phyloP scores from a whole-genome alignment of 2,797 vertebrate genomes.

The Distichodus sexfasciatus region DNA sequence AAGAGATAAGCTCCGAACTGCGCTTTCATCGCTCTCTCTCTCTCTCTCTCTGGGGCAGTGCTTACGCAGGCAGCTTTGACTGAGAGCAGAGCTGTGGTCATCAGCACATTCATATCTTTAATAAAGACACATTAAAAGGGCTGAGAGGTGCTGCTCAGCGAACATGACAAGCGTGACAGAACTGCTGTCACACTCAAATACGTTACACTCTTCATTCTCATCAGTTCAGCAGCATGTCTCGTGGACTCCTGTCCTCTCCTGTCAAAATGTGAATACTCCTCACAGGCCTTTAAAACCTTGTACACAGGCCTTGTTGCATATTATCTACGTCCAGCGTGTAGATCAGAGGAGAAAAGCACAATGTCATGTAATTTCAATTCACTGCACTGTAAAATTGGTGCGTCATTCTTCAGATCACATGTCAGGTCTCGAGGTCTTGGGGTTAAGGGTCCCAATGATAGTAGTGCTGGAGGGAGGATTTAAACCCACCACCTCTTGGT shows the following conservation, averaged over 20 bases:
- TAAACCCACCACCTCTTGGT: no score
- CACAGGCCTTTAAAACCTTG: not conserved
- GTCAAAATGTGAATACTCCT: not conserved
- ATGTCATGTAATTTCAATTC: no score
- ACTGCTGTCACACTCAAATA: constrained; percentile 11
- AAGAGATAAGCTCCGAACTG: no score
- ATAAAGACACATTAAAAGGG: constrained; percentile 1
- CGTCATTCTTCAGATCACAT: no score
- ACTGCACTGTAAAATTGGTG: no score
- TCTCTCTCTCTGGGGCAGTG: not conserved
- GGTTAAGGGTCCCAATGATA: no score
- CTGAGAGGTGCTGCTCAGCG: constrained; percentile 4
- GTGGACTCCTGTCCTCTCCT: not conserved
- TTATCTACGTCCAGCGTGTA: no score
- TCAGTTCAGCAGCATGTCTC: not conserved
- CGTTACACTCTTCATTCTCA: constrained; percentile 24
- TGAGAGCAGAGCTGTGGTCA: constrained; percentile 9
- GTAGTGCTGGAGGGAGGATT: no score
- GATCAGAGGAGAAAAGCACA: no score
- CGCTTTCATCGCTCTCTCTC: no score
- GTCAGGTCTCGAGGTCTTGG: no score
- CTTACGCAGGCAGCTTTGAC: constrained; percentile 21
- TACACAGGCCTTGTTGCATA: not conserved
- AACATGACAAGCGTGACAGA: constrained; percentile 7
- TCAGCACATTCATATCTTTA: constrained; percentile 17